phyloP scores from a whole-genome alignment of 2,113 vertebrate genomes.

The Barbus barbus region DNA sequence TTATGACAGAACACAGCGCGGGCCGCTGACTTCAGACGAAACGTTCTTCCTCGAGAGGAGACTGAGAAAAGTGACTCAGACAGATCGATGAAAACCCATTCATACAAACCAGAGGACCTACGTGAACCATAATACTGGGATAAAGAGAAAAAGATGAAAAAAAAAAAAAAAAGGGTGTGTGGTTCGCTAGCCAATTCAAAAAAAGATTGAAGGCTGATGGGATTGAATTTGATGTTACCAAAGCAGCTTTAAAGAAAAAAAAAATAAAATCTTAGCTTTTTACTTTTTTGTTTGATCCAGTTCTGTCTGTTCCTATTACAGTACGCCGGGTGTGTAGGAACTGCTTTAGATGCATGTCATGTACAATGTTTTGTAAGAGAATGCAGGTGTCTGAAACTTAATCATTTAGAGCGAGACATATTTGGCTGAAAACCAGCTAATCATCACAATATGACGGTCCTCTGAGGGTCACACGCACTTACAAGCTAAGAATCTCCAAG shows the following conservation, averaged over 20 bases:
- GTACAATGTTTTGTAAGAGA: constrained; percentile 68
- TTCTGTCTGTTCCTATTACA: constrained; percentile 61
- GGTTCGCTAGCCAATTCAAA: constrained; percentile 52
- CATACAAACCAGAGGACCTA: constrained; percentile 70
- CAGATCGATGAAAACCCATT: constrained; percentile 65
- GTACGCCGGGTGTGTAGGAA: constrained; percentile 37
- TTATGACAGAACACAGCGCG: constrained; percentile 85
- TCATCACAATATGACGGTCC: not conserved
- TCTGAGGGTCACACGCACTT: constrained; percentile 16
- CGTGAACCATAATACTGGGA: constrained; percentile 78
- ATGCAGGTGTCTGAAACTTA: constrained; percentile 58
- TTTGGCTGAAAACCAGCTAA: constrained; percentile 31
- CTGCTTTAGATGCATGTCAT: constrained; percentile 76
- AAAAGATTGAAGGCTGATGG: constrained; percentile 51
- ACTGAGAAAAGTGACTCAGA: constrained; percentile 43
- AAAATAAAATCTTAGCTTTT: constrained; percentile 86
- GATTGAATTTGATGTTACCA: constrained; percentile 97
- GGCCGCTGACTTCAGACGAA: constrained; percentile 37
- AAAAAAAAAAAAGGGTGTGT: constrained; percentile 54
- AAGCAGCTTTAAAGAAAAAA: constrained; percentile 93
- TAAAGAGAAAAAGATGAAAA: constrained; percentile 70
- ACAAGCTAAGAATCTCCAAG: constrained; percentile 37
- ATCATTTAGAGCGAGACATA: constrained; percentile 40
- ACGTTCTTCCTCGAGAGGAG: constrained; percentile 40
- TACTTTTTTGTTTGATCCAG: constrained; percentile 80